Percentiles rank a stretch among this genome's conserved stretches.
Conservation (phyloP, 92 coral and sea anemone species). For the Porites evermanni region DNA sequence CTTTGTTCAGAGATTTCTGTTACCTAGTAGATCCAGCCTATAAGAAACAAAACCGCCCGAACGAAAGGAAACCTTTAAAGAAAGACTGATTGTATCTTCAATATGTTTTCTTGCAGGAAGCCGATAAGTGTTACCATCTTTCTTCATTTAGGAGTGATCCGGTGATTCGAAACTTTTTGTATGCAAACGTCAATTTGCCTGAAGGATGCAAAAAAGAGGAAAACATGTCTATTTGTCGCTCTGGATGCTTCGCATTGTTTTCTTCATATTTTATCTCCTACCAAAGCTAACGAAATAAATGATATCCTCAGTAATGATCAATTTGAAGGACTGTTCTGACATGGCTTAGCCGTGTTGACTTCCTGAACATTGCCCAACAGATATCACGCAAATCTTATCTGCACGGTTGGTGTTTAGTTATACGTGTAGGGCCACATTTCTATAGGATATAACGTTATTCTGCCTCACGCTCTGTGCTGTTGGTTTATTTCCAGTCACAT, state of each 20-base stretch:
- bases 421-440: slow-evolving; percentile 3
- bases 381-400: neutral
- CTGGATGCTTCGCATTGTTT: neutral
- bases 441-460: neutral
- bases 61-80: neutral
- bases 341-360: neutral
- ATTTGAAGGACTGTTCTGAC: slow-evolving; percentile 15
- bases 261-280: neutral
- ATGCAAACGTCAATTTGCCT: neutral
- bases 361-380: neutral
- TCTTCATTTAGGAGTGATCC: neutral
- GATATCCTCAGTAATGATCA: neutral
- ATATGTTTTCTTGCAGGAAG: slow-evolving; percentile 12
- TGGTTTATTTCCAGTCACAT: neutral
- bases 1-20: no score
- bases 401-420: neutral
- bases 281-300: neutral
- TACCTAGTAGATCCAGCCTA: neutral
- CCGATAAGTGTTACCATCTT: neutral
- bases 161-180: neutral
- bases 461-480: neutral
- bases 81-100: neutral
- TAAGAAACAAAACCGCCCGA: neutral
- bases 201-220: neutral
- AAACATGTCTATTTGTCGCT: neutral